These are phyloP conservation scores for Heliothis peltigera DNA, from an alignment of 2,888 invertebrate species.

Conservation along the genomic window DNA sequence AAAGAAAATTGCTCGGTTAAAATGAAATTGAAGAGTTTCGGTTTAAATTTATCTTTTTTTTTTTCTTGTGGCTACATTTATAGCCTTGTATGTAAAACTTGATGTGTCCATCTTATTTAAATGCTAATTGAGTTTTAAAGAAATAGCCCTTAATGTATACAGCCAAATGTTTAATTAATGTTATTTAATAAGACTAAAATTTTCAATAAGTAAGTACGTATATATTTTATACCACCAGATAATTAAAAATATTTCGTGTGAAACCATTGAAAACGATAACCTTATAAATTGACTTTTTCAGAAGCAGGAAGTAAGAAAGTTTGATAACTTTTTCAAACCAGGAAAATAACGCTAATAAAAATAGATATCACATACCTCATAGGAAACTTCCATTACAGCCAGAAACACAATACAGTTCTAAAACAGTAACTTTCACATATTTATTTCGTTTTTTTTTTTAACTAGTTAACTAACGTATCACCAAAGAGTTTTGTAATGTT, in stretches of 20 bases:
- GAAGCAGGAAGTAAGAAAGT: conserved; percentile 50
- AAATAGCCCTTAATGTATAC: too few relatives aligned
- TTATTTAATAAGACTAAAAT: too few relatives aligned
- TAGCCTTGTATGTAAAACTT: neutral
- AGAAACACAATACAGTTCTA: conserved; percentile 43
- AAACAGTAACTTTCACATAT: conserved; percentile 54
- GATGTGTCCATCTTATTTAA: neutral
- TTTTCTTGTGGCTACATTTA: too few relatives aligned
- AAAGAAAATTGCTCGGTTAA: conserved; percentile 7
- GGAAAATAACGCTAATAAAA: conserved; percentile 10
- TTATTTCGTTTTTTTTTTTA: conserved; percentile 26
- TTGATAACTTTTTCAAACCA: conserved; percentile 42
- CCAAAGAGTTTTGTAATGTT: conserved; percentile 47
- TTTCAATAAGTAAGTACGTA: too few relatives aligned
- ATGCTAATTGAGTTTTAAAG: too few relatives aligned
- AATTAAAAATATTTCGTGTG: neutral
- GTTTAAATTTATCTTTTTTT: neutral
- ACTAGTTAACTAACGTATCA: conserved; percentile 35
- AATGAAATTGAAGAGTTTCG: neutral
- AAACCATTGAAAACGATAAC: conserved; percentile 1
- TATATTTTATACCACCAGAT: too few relatives aligned
- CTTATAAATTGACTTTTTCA: conserved; percentile 5
- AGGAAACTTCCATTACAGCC: conserved; percentile 57
- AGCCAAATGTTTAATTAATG: too few relatives aligned
- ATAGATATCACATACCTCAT: conserved; percentile 62